Evolutionary conservation across 2,888 invertebrate species (phyloP).

Genomic region (Hemistola chrysoprasaria): DNA sequence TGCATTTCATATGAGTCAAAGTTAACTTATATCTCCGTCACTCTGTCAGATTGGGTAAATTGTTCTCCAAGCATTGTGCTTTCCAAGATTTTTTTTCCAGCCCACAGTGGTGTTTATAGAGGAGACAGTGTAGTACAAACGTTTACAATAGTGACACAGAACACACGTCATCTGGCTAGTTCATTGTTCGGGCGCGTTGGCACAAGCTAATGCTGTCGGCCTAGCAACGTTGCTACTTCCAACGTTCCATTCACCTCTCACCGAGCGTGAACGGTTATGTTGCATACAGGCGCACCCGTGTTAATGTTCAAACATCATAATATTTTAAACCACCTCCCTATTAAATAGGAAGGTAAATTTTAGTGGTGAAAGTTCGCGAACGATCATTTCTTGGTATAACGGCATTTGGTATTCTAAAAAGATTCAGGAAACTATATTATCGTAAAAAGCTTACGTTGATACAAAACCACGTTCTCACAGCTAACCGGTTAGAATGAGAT

Average conservation of each 20-base stretch:
- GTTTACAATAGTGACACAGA: conserved; percentile 48
- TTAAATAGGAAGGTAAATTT: no score
- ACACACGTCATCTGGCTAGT: conserved; percentile 65
- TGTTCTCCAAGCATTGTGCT: not conserved
- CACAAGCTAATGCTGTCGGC: conserved; percentile 73
- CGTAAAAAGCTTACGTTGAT: conserved; percentile 17
- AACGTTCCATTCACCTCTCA: conserved; percentile 79
- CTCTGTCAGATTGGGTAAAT: conserved; percentile 2
- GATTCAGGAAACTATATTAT: no score
- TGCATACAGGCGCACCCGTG: conserved; percentile 46
- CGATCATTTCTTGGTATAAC: no score
- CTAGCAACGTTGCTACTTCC: conserved; percentile 67
- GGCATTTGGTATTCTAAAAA: no score
- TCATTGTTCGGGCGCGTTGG: conserved; percentile 77
- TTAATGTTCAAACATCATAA: conserved; percentile 31
- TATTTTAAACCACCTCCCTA: conserved; percentile 17
- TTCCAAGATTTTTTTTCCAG: not conserved
- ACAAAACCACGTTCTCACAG: conserved; percentile 16
- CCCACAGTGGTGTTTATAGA: conserved; percentile 6
- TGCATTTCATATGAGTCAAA: no score
- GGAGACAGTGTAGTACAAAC: conserved; percentile 22
- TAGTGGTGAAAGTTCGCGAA: no score
- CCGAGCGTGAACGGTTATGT: conserved; percentile 70
- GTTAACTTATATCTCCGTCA: no score
- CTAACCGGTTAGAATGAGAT: conserved; percentile 16